Base-by-base conservation (phyloP, 1,140 invertebrate genomes). In the Drosophila pachea region DNA sequence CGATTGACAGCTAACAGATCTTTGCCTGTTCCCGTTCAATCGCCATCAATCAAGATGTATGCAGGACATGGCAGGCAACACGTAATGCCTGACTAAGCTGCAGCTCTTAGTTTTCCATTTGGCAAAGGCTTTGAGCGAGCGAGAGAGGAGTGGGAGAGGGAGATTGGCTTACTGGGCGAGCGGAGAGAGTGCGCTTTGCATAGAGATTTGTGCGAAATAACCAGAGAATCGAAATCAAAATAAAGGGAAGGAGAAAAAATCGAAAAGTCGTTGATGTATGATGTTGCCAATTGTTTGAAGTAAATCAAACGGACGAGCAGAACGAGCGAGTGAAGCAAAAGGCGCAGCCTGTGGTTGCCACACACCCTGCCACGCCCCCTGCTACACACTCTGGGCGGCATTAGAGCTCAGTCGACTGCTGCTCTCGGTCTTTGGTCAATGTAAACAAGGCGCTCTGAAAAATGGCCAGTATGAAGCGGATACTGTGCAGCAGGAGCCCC, bases 251-350 rank as follows among this genome's bases (percentile, higher is more conserved):
- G 22, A 22, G 22, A 22, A 73, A 59, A 53, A 73, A 8, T 31
- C 55, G 5, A 58, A 78, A 67, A 70, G 76, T 83, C 81, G 81
- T 86, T 84, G 81, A 84, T 84, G 81, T 84, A 84, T 84, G 81
- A 86, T 84, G 81, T 84, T 84, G 81, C 81, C 81, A 84, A 84
- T 84, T 84, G 81, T 84, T 86, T 86, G 81, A 84, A 84, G 76
- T 84, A 84, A 84, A 84, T 84, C 81, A 86, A 84, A 86, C 74
- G 73, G 73, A 0, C 22, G 16, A 11, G 14, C 66, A 50, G 81
- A 55, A 62, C 64, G 76, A 86, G 73, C 71, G 59, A 68, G 69
- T 52, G 45, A 56, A 68, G 75, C 69, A 83, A 76, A 75, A 78
- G 78, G 79, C 81, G 74, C 73, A 71, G 65, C 55, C 68, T 78